Evolutionary conservation across 2,797 vertebrate genomes (phyloP), one percentile per base, ranked within the genome.

Genomic region (Bovichtus diacanthus): DNA sequence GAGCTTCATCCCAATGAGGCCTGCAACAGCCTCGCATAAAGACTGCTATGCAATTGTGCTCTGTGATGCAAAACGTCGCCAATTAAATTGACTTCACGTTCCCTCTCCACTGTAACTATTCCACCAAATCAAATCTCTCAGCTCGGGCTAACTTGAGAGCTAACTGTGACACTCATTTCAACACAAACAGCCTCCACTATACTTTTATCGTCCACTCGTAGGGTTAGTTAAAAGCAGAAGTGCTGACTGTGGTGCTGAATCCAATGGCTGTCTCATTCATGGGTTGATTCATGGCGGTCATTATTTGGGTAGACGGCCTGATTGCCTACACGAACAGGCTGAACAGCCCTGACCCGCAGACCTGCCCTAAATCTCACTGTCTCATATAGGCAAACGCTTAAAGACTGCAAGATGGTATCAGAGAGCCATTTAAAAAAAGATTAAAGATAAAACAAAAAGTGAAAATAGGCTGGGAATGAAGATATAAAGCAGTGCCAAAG

Each of bases 51-150:
- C 68, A 76, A 65, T 69, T 79, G 68, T 82, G 75, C 59, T 74
- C 85, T 7, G 39, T 70, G 80, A 87, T 81, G 85, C 83, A 80
- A 87, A 88, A 82, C 62, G 4, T 9, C 27, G 49, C 70, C 88
- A 86, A 84, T 90, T 81, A 90, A 88, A 81, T 56, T 64, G 70
- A 85, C 75, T 87, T 80, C 53, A n/a, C n/a, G n/a, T n/a, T 69
- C 67, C 38, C 39, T 66, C 59, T 81, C 39, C 76, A 58, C 72
- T 70, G 67, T 65, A 86, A 82, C 87, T 59, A 66, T 85, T 74
- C 46, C 59, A 60, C 67, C 83, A 71, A 79, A 89, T 86, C 72
- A 74, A 85, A 90, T 87, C 73, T 76, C 56, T 85, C 56, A 50
- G 70, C 65, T 41, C 10, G 0, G 44, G 67, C 65, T 73, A 64